A percentile compares a stretch with the other conserved stretches of the same genome.
phyloP scores from a whole-genome alignment of 1,140 invertebrate species.

The Trissolcus basalis region DNA sequence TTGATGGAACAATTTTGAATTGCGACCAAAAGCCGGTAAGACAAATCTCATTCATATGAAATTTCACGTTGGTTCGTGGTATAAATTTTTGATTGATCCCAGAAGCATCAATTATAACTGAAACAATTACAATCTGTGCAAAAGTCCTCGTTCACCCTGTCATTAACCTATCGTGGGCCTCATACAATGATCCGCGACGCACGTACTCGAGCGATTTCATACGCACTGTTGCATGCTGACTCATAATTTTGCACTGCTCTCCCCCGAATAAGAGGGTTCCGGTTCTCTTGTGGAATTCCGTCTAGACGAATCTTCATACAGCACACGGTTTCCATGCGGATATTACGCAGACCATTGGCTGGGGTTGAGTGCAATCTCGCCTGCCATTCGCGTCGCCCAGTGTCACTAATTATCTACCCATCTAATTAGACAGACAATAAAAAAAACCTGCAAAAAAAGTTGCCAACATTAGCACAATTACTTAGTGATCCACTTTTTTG shows the following conservation, averaged over 20 bases:
- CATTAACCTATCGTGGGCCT: conserved; percentile 32
- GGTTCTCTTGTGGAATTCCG: conserved; percentile 55
- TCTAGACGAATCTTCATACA: conserved; percentile 67
- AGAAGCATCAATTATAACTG: conserved; percentile 57
- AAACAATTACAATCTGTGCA: conserved; percentile 51
- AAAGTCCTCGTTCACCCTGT: conserved; percentile 24
- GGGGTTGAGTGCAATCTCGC: neutral
- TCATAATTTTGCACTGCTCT: conserved; percentile 47
- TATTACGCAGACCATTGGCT: conserved; percentile 30
- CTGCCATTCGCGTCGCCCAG: neutral
- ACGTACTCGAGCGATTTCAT: conserved; percentile 35
- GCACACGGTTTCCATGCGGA: conserved; percentile 41
- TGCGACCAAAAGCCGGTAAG: too few species aligned
- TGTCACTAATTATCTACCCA: conserved; percentile 27
- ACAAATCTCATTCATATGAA: conserved; percentile 18
- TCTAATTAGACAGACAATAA: conserved; percentile 17
- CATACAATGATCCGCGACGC: conserved; percentile 17
- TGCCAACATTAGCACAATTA: conserved; percentile 35
- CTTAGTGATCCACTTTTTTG: conserved; percentile 35
- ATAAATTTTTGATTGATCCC: too few species aligned
- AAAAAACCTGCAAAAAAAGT: conserved; percentile 6
- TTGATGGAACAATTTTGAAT: neutral
- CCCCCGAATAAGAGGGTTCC: conserved; percentile 38
- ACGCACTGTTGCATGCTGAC: conserved; percentile 39
- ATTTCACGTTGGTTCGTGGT: conserved; percentile 5